Base-by-base conservation (phyloP, 2,888 invertebrate genomes). In the Tillus elongatus region DNA sequence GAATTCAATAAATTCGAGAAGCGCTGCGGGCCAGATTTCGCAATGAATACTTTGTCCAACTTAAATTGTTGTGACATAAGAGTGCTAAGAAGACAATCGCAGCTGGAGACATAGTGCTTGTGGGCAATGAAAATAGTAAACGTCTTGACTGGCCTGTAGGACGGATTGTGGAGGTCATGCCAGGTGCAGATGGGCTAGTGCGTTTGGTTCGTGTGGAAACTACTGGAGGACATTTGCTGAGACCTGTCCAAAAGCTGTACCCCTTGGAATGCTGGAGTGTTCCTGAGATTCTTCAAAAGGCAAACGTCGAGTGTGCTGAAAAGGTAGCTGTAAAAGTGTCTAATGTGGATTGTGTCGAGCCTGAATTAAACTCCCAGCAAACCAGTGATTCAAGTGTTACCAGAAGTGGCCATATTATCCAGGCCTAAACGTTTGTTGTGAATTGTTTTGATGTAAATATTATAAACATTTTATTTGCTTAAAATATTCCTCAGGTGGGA, bases 101-200 rank as follows among this genome's bases (percentile, higher is more conserved):
- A n/a, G n/a, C n/a, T n/a, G n/a, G n/a, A n/a, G n/a, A n/a, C n/a
- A n/a, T n/a, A n/a, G n/a, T n/a, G n/a, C n/a, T n/a, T n/a, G n/a
- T n/a, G n/a, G n/a, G n/a, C n/a, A n/a, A n/a, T n/a, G n/a, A n/a
- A n/a, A n/a, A n/a, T n/a, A n/a, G n/a, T n/a, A n/a, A n/a, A n/a
- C n/a, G n/a, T n/a, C n/a, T n/a, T n/a, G n/a, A n/a, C n/a, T 50
- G 50, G 53, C 49, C 49, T 38, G 44, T 47, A 37, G 41, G 44
- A 42, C 16, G 36, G n/a, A 31, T 45, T 14, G 29, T 33, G 9
- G 39, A 45, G 27, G 3, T 43, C 10, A 14, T 41, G 6, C 41
- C 44, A 1, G 45, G 46, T 2, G 36, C 32, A 15, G 46, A 46
- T 36, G 32, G 30, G 6, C n/a, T 13, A 13, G 28, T 28, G 13